These are phyloP conservation scores for Dicaeum eximium DNA, from an alignment of 2,113 vertebrate genomes.

Conservation along the genomic window DNA sequence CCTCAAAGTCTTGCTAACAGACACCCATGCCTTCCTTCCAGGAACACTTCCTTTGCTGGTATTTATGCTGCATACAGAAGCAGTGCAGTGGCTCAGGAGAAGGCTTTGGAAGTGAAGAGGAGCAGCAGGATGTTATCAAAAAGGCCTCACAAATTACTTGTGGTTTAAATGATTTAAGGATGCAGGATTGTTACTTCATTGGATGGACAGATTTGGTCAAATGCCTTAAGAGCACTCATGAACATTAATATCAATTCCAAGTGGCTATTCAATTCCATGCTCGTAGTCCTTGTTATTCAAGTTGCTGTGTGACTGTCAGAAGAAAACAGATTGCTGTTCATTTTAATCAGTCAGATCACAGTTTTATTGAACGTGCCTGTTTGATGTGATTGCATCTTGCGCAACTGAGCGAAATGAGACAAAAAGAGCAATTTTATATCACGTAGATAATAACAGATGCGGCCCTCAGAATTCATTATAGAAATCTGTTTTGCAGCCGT, in stretches of 20 bases:
- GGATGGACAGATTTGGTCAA: slow-evolving; percentile 19
- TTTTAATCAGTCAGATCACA: slow-evolving; percentile 66
- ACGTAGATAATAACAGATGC: slow-evolving; percentile 69
- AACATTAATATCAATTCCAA: slow-evolving; percentile 15
- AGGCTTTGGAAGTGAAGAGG: background rate
- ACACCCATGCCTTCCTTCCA: background rate
- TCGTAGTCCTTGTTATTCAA: slow-evolving; percentile 45
- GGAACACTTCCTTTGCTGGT: background rate
- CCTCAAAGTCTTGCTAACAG: background rate
- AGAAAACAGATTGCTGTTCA: slow-evolving; percentile 60
- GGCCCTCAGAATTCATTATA: slow-evolving; percentile 61
- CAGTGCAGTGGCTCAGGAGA: background rate
- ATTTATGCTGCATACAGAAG: background rate
- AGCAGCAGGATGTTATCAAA: background rate
- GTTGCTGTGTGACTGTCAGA: slow-evolving; percentile 33
- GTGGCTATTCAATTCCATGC: slow-evolving; percentile 20
- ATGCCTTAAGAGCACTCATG: background rate
- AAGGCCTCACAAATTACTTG: background rate
- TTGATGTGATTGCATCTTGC: slow-evolving; percentile 43
- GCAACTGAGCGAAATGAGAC: slow-evolving; percentile 52
- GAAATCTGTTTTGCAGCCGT: slow-evolving; percentile 62
- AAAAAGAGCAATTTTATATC: slow-evolving; percentile 64
- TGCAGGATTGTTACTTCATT: background rate
- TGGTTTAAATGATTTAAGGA: slow-evolving; percentile 12
- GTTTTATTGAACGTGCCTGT: slow-evolving; percentile 42